These are phyloP conservation scores for Deilephila elpenor DNA, from an alignment of 2,888 invertebrate genomes.

Conservation along the genomic window DNA sequence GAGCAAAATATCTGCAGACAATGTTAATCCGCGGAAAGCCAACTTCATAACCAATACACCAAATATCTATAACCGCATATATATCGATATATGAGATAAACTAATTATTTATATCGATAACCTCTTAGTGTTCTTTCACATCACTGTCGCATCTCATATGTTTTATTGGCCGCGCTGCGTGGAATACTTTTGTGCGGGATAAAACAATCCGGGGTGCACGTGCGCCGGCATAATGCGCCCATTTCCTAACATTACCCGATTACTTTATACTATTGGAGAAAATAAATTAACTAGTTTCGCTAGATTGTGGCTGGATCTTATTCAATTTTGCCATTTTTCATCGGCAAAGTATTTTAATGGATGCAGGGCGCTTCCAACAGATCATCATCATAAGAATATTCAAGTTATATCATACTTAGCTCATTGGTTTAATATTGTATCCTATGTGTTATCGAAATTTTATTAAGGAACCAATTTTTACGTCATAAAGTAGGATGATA, in stretches of 20 bases:
- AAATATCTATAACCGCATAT: background rate
- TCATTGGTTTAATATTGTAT: no score
- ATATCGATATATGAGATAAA: background rate
- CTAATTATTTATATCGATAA: background rate
- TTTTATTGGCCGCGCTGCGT: slow-evolving; percentile 72
- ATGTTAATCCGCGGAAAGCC: no score
- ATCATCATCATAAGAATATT: no score
- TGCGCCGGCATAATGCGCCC: slow-evolving; percentile 59
- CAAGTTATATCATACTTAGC: no score
- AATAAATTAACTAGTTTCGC: slow-evolving; percentile 33
- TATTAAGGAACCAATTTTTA: no score
- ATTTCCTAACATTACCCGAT: slow-evolving; percentile 66
- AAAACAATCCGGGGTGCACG: slow-evolving; percentile 73
- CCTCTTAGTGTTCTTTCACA: slow-evolving; percentile 33
- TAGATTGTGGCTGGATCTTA: background rate
- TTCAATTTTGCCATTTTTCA: background rate
- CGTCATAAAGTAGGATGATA: no score
- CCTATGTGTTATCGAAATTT: no score
- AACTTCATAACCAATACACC: background rate
- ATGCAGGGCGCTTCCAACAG: background rate
- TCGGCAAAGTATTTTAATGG: background rate
- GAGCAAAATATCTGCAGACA: no score
- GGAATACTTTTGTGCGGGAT: slow-evolving; percentile 67
- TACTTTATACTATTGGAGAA: slow-evolving; percentile 65
- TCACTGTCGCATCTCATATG: slow-evolving; percentile 59